Percentiles rank a stretch among this genome's conserved stretches.
Conservation (phyloP, 2,888 invertebrate species). For the Pimpla rufipes region DNA sequence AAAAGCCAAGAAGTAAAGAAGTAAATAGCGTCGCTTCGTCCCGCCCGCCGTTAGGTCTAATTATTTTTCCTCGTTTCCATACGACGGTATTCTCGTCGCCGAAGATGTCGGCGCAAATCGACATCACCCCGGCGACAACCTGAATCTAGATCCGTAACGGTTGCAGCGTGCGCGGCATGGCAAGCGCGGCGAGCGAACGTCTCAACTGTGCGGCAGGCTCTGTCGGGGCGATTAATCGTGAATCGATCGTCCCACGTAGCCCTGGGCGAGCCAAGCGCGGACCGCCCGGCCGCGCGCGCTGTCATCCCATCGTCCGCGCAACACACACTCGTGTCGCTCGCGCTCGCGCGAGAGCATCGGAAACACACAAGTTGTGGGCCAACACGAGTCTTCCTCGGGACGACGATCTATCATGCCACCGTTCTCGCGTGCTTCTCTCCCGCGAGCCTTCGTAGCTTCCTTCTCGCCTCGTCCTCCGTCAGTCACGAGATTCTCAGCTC, state of each 20-base stretch:
- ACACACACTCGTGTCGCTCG: slow-evolving; percentile 17
- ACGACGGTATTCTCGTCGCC: neutral
- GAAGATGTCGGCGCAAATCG: slow-evolving; percentile 2
- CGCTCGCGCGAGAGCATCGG: slow-evolving; percentile 33
- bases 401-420: slow-evolving; percentile 60
- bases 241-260: slow-evolving; percentile 66
- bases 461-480: slow-evolving; percentile 14
- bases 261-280: slow-evolving; percentile 65
- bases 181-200: slow-evolving; percentile 56
- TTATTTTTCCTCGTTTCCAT: neutral
- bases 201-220: slow-evolving; percentile 66
- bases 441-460: neutral
- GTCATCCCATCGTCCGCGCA: slow-evolving; percentile 52
- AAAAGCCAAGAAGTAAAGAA: too few relatives aligned
- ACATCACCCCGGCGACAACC: slow-evolving; percentile 27
- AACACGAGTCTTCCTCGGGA: slow-evolving; percentile 47
- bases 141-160: slow-evolving; percentile 59
- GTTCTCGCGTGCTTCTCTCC: slow-evolving; percentile 49
- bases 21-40: too few relatives aligned
- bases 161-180: slow-evolving; percentile 44
- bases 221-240: slow-evolving; percentile 66
- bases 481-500: slow-evolving; percentile 13
- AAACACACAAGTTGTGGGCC: slow-evolving; percentile 33
- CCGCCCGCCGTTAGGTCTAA: neutral
- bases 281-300: slow-evolving; percentile 64